Conservation (phyloP, 2,797 vertebrate species). For the Crenichthys baileyi region DNA sequence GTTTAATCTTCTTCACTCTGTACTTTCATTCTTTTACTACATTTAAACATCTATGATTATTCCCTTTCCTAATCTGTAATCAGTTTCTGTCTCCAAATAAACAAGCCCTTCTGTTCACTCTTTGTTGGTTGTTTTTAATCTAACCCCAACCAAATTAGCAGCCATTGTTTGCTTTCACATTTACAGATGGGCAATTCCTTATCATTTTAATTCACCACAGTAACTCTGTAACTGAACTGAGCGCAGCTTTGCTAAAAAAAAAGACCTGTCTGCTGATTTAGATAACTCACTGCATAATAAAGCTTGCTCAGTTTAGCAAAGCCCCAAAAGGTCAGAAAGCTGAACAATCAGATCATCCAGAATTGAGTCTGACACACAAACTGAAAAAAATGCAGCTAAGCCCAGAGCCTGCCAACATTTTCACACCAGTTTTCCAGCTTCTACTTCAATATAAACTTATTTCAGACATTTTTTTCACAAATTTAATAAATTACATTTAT, state of each 20-base stretch:
- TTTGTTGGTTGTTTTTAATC: constrained; percentile 12
- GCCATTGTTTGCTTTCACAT: constrained; percentile 31
- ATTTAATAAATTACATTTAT: too few relatives aligned
- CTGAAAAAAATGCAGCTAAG: neutral
- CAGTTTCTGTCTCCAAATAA: constrained; percentile 1
- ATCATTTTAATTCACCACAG: constrained; percentile 52
- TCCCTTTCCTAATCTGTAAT: neutral
- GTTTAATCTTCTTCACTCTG: neutral
- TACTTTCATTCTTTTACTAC: constrained; percentile 14
- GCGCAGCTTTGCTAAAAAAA: constrained; percentile 36
- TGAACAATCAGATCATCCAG: constrained; percentile 50
- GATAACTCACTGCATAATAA: constrained; percentile 39
- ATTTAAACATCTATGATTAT: neutral
- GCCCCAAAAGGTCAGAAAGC: constrained; percentile 52
- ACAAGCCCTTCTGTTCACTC: neutral
- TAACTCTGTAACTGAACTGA: constrained; percentile 39
- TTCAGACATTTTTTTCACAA: neutral
- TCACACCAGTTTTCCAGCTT: neutral
- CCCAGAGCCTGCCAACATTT: neutral
- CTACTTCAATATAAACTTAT: neutral
- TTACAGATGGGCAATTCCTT: constrained; percentile 26
- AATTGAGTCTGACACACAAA: constrained; percentile 38
- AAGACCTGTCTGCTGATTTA: constrained; percentile 34
- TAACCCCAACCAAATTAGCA: neutral
- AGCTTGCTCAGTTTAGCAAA: constrained; percentile 67